A percentile compares a stretch with the other conserved stretches of the same genome.
phyloP scores from a whole-genome alignment of 2,797 vertebrate genomes.

The Melanotaenia pygmaea region DNA sequence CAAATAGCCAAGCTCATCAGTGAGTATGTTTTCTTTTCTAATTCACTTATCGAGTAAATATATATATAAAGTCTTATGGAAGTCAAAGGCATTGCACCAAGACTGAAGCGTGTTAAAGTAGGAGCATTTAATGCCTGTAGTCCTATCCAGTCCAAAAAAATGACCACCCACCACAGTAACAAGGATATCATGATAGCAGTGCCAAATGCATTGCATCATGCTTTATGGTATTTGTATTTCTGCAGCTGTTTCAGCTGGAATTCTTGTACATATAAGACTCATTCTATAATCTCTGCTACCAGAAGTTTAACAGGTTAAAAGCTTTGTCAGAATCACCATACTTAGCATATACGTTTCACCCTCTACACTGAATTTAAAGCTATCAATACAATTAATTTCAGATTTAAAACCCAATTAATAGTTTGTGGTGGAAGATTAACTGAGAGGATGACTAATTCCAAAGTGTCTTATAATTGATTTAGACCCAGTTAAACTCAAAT shows the following conservation, averaged over 20 bases:
- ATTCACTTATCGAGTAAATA: background rate
- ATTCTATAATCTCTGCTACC: background rate
- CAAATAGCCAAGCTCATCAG: background rate
- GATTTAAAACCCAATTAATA: background rate
- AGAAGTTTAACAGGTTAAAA: background rate
- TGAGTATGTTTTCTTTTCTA: slow-evolving; percentile 4
- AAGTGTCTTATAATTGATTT: background rate
- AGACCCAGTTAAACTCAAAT: background rate
- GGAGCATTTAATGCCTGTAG: background rate
- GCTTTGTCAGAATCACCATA: background rate
- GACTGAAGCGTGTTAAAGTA: background rate
- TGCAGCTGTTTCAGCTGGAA: slow-evolving; percentile 22
- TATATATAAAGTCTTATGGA: background rate
- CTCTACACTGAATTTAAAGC: background rate
- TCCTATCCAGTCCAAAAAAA: too few relatives aligned
- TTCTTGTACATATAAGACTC: background rate
- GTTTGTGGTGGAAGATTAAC: background rate
- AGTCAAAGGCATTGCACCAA: background rate
- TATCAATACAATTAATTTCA: background rate
- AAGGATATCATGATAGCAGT: slow-evolving; percentile 17
- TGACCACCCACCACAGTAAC: too few relatives aligned
- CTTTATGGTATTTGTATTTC: slow-evolving; percentile 6
- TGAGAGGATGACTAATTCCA: background rate
- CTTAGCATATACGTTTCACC: background rate
- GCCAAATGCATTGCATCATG: slow-evolving; percentile 27